Base-by-base conservation (phyloP, 2,113 vertebrate species). In the Chrysemys picta region DNA sequence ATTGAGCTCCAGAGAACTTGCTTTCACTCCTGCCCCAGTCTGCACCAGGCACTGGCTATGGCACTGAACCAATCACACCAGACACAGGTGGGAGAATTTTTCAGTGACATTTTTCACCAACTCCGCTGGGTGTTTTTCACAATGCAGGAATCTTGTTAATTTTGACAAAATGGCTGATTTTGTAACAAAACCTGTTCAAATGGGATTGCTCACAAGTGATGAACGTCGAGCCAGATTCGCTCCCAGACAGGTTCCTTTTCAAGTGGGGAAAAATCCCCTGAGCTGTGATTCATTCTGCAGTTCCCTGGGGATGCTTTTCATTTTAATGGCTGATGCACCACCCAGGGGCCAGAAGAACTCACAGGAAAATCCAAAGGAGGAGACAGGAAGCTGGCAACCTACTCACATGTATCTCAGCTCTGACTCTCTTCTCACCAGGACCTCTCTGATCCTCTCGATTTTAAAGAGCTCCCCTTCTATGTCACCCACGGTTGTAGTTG, bases 391-490 rank as follows among this genome's bases (percentile, higher is more conserved):
- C 84, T 35, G 52, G 25, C 50, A 38, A 22, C 49, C 59, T 53
- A 98, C 99, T 99, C 96, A 99, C 99, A 99, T 99, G 97, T 99
- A 99, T 93, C 99, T 96, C 88, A 99, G 99, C 96, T 99, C 99
- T 0, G 99, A 99, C 94, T 99, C 99, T 93, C 99, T 98, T 95
- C 99, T 96, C 96, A 99, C 98, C 97, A 99, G 97, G 82, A 99
- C 96, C 84, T 99, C 99, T 79, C 99, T 98, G 96, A 99, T 98
- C 94, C 98, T 94, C 92, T 99, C 99, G 4, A 99, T 99, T 97
- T 98, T 99, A 88, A 98, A 98, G 42, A 99, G 98, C 92, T 99
- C 99, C 10, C 98, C 99, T 93, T 99, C 99, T 0, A 99, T 99
- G 96, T 99, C 98, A 2, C 98, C 99, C 1, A 98, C 94, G 25